These are phyloP conservation scores for Cheiracanthium punctorium DNA, from an alignment of 2,888 invertebrate genomes.

Conservation along the genomic window DNA sequence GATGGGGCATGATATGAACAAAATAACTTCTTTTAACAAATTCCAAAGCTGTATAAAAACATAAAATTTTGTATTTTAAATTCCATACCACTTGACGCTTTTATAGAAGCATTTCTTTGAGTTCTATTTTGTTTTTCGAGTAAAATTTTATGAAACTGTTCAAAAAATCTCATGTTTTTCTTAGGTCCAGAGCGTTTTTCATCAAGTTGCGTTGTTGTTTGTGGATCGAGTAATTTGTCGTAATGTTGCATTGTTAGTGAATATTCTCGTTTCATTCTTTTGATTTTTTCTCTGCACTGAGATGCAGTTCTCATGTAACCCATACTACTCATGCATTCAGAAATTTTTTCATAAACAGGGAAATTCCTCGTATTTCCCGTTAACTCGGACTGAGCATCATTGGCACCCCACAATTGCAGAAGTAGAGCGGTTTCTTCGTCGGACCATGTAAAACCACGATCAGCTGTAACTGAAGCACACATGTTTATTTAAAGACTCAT, in stretches of 20 bases:
- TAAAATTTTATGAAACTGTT: slow-evolving; percentile 53
- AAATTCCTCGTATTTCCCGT: slow-evolving; percentile 53
- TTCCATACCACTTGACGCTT: no score
- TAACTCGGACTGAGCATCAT: slow-evolving; percentile 44
- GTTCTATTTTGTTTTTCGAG: slow-evolving; percentile 40
- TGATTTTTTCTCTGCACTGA: slow-evolving; percentile 63
- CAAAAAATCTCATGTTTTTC: slow-evolving; percentile 61
- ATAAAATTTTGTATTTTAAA: no score
- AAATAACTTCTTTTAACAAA: no score
- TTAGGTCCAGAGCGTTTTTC: slow-evolving; percentile 28
- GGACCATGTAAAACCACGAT: slow-evolving; percentile 66
- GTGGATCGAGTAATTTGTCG: no score
- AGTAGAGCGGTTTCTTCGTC: slow-evolving; percentile 56
- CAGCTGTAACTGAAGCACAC: slow-evolving; percentile 37
- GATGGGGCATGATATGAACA: no score
- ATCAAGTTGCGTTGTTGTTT: slow-evolving; percentile 42
- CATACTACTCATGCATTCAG: slow-evolving; percentile 45
- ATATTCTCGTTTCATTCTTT: slow-evolving; percentile 67
- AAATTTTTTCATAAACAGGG: slow-evolving; percentile 61
- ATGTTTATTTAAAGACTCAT: slow-evolving; percentile 15
- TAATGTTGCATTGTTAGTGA: slow-evolving; percentile 47
- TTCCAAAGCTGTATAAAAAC: no score
- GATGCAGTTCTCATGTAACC: slow-evolving; percentile 53
- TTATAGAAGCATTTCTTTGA: slow-evolving; percentile 21
- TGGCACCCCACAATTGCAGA: slow-evolving; percentile 48